Conservation (phyloP, 2,797 vertebrate species). For the Pangasius sanitwongsei region DNA sequence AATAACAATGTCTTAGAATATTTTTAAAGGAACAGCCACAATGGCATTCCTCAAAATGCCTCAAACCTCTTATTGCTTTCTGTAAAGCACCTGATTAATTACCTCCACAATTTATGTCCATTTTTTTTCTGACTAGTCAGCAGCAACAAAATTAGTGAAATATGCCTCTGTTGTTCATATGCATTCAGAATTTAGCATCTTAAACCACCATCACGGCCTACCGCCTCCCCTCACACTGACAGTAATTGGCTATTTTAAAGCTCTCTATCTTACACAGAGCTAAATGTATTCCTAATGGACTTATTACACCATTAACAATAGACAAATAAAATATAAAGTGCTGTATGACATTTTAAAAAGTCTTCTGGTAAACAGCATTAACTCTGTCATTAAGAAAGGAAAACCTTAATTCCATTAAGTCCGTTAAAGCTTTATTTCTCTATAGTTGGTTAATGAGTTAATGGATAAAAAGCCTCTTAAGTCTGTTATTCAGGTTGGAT, state of each 20-base stretch:
- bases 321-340: constrained; percentile 61
- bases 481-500: constrained; percentile 24
- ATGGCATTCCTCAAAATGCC: not conserved
- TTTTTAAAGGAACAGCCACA: not conserved
- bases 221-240: constrained; percentile 55
- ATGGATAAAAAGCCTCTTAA: constrained; percentile 26
- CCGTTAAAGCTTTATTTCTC: constrained; percentile 36
- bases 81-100: not conserved
- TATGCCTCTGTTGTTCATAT: not conserved
- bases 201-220: constrained; percentile 51
- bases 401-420: constrained; percentile 46
- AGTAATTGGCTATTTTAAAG: constrained; percentile 70
- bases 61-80: not conserved
- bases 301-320: constrained; percentile 57
- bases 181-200: constrained; percentile 13
- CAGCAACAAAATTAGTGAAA: constrained; percentile 13
- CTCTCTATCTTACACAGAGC: constrained; percentile 65
- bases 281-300: constrained; percentile 57
- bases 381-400: constrained; percentile 29
- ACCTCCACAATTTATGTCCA: not conserved
- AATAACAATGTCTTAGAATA: not conserved
- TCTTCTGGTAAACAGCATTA: constrained; percentile 56
- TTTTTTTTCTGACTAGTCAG: constrained; percentile 8
- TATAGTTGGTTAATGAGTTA: constrained; percentile 35
- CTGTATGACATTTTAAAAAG: constrained; percentile 58